phyloP scores from a whole-genome alignment of 2,888 invertebrate species.

The Leucozona laternaria region DNA sequence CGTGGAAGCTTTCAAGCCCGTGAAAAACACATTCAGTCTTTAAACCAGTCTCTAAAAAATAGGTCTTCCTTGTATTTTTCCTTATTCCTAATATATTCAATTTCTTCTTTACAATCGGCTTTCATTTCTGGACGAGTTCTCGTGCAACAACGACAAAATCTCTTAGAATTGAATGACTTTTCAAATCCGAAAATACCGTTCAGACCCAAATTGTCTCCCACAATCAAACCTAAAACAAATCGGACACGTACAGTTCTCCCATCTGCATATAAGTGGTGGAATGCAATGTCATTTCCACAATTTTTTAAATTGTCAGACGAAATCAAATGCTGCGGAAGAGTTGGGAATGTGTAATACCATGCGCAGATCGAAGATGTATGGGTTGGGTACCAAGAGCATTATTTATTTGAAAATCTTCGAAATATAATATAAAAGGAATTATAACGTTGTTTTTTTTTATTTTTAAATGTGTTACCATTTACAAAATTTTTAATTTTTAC shows the following conservation, averaged over 20 bases:
- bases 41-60: conserved; percentile 35
- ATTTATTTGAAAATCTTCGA: conserved; percentile 20
- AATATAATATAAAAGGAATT: conserved; percentile 2
- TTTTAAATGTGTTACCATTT: neutral
- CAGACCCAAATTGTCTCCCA: neutral
- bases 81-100: no score
- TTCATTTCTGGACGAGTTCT: no score
- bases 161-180: neutral
- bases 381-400: neutral
- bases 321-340: conserved; percentile 46
- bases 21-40: no score
- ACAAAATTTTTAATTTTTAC: neutral
- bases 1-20: no score
- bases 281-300: neutral
- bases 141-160: no score
- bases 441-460: neutral
- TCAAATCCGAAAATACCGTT: neutral
- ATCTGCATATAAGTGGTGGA: neutral
- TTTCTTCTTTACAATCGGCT: no score
- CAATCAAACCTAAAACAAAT: neutral
- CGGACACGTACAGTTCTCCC: neutral
- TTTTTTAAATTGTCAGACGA: neutral
- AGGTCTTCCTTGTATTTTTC: no score
- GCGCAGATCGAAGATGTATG: conserved; percentile 7
- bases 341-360: conserved; percentile 1